Conservation (phyloP, 2,888 invertebrate genomes). For the Acanthosepion esculentum region DNA sequence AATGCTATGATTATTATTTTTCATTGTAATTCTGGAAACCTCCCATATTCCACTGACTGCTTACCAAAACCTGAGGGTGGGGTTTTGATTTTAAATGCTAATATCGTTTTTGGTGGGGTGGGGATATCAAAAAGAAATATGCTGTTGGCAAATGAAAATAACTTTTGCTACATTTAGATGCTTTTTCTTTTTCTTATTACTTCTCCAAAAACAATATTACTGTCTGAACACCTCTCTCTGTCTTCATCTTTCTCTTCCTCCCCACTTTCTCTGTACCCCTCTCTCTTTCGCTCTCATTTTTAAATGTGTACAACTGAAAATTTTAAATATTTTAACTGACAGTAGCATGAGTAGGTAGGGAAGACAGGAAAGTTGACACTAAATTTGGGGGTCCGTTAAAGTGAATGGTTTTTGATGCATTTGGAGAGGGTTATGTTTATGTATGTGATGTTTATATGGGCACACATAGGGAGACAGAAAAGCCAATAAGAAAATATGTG, state of each 20-base stretch:
- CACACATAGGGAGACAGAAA: conserved; percentile 45
- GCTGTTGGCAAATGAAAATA: too few species aligned
- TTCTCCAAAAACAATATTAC: too few species aligned
- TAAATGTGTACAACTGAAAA: background rate
- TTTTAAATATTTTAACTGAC: background rate
- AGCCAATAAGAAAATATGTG: background rate
- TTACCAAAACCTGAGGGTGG: too few species aligned
- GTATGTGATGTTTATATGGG: conserved; percentile 48
- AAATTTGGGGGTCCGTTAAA: background rate
- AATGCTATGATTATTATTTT: too few species aligned
- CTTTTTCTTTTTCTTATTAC: too few species aligned
- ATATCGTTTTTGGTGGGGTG: too few species aligned
- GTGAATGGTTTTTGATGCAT: background rate
- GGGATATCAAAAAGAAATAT: too few species aligned
- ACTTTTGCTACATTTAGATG: too few species aligned
- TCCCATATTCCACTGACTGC: too few species aligned
- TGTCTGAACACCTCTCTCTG: too few species aligned
- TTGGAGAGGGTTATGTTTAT: conserved; percentile 21
- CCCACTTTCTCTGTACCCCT: conserved; percentile 41
- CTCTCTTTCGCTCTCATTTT: conserved; percentile 47
- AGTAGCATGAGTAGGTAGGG: background rate
- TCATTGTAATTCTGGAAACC: too few species aligned
- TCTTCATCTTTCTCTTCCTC: background rate
- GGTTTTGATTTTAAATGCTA: too few species aligned
- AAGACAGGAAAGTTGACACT: background rate